Evolutionary conservation across 1,140 invertebrate species (phyloP), one percentile per base, ranked within the genome.

Genomic region (Tetraneura akinire): DNA sequence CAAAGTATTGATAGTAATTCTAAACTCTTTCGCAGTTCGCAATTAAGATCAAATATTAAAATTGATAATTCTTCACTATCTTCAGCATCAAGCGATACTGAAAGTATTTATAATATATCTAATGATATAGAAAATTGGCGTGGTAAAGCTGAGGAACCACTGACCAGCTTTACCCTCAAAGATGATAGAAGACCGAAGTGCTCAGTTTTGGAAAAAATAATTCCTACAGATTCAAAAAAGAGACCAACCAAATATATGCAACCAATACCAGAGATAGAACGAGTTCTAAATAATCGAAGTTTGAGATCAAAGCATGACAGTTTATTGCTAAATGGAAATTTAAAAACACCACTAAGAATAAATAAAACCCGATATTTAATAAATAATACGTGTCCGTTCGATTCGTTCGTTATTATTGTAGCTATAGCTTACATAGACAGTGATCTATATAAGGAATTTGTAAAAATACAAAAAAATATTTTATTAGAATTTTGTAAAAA

Each of bases 111-210:
- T n/a, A n/a, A n/a, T 62, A 16, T 32, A 14, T 62, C 60, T 62
- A 62, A n/a, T 62, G 60, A 62, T 62, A 32, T 62, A 62, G 60
- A 62, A 62, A 37, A 37, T 62, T 62, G 60, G 29, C 29, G 60
- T 32, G 29, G 16, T n/a, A 37, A 62, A 62, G 60, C 14, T 62
- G 60, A 62, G 8, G 60, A 62, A n/a, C 60, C 29, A 32, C 16
- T 62, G 16, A 62, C 60, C 16, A 62, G 60, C 1, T 10, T 62
- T 9, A 62, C 29, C 16, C 18, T 62, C 5, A 37, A 62, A 62
- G 6, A 3, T 0, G 32, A 62, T 62, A 37, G 23, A 26, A 57
- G 1, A 26, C 23, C 23, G 23, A 57, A 57, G n/a, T 53, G n/a
- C n/a, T n/a, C 4, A n/a, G 51, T 53, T 0, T 53, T 53, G 5